These are phyloP conservation scores for Sus cebifrons DNA, from an alignment of 2,797 vertebrate species.

Conservation along the genomic window DNA sequence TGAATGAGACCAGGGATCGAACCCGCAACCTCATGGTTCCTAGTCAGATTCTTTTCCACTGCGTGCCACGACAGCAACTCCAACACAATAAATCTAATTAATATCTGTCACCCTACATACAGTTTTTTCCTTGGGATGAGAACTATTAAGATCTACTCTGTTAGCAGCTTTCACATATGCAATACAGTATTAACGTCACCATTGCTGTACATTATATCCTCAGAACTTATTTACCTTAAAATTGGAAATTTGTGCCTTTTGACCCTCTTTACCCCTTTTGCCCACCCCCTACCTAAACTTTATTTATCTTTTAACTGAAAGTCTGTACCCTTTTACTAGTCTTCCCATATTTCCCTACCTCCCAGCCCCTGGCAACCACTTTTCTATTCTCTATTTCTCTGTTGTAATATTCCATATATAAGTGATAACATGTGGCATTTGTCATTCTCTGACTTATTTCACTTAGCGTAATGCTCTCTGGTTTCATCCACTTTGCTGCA, in stretches of 20 bases:
- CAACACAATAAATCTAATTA: neutral
- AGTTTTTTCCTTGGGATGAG: neutral
- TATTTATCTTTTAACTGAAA: neutral
- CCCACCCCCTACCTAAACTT: neutral
- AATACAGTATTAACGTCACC: neutral
- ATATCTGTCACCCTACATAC: neutral
- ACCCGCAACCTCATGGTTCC: too few relatives aligned
- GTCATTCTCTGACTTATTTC: neutral
- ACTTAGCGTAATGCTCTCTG: neutral
- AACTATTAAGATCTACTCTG: neutral
- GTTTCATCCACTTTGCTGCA: neutral
- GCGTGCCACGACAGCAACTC: too few relatives aligned
- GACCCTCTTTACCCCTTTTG: neutral
- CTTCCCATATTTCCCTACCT: neutral
- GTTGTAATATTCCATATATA: neutral
- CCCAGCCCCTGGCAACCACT: neutral
- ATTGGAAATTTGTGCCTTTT: neutral
- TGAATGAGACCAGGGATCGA: too few relatives aligned
- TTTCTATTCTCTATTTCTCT: neutral
- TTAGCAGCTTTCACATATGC: neutral
- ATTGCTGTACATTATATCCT: neutral
- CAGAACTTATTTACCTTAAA: neutral
- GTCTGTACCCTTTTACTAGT: neutral
- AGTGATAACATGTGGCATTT: neutral
- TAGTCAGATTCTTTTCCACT: too few relatives aligned